phyloP scores from a whole-genome alignment of 2,888 invertebrate species.

The Lasius fuliginosus region DNA sequence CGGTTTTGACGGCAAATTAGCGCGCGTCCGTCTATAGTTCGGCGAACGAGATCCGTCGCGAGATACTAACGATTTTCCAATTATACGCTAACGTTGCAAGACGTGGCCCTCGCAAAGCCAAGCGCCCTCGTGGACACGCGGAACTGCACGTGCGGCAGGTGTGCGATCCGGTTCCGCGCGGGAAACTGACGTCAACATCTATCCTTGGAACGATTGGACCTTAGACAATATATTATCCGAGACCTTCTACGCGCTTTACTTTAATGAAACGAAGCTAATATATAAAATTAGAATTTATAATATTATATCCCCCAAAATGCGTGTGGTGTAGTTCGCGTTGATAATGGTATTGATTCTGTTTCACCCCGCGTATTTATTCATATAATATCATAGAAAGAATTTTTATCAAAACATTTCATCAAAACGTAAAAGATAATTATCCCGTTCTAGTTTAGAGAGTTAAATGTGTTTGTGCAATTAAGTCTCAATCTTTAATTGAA shows the following conservation, averaged over 20 bases:
- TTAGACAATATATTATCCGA: neutral
- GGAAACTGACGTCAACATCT: conserved; percentile 18
- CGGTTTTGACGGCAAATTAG: conserved; percentile 77
- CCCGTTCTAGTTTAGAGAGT: neutral
- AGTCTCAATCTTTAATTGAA: neutral
- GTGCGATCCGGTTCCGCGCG: conserved; percentile 8
- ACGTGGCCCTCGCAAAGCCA: neutral
- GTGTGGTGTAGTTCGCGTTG: neutral
- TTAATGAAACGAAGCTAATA: neutral
- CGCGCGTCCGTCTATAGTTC: conserved; percentile 62
- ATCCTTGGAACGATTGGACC: neutral
- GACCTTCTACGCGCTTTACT: neutral
- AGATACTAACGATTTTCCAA: conserved; percentile 85
- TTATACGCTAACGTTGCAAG: conserved; percentile 79
- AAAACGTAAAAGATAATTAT: neutral
- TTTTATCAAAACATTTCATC: neutral
- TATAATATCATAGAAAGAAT: neutral
- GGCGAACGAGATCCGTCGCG: conserved; percentile 72
- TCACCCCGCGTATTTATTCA: neutral
- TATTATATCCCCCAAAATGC: neutral
- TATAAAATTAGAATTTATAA: neutral
- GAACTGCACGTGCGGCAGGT: conserved; percentile 13
- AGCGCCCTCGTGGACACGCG: neutral
- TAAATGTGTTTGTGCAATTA: neutral
- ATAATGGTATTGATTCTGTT: neutral